phyloP scores from a whole-genome alignment of 1,140 invertebrate genomes.

The Pachyrhynchus sulphureomaculatus region DNA sequence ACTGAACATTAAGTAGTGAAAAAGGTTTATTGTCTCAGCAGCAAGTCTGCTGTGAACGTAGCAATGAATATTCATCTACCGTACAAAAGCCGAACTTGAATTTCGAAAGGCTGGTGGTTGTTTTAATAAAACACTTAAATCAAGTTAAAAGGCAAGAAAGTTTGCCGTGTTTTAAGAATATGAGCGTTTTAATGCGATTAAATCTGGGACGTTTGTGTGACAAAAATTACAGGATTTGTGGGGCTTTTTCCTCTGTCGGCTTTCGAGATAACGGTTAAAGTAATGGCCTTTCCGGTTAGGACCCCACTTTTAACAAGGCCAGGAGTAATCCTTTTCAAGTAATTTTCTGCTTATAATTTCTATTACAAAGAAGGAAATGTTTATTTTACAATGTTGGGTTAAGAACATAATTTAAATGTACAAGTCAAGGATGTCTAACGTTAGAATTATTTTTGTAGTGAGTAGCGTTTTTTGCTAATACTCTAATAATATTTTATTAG shows the following conservation, averaged over 20 bases:
- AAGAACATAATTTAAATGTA: too few relatives aligned
- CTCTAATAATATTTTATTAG: too few relatives aligned
- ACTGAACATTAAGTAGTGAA: constrained; percentile 19
- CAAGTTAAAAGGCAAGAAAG: constrained; percentile 37
- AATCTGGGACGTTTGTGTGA: constrained; percentile 13
- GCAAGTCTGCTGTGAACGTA: constrained; percentile 21
- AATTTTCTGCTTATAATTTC: constrained; percentile 12
- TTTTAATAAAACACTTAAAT: constrained; percentile 43
- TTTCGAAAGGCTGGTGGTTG: constrained; percentile 28
- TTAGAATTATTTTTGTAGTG: too few relatives aligned
- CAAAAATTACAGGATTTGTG: constrained; percentile 16
- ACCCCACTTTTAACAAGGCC: constrained; percentile 2
- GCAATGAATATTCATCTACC: constrained; percentile 37
- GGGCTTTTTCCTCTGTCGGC: constrained; percentile 2
- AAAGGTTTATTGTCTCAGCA: constrained; percentile 17
- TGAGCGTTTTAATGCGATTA: constrained; percentile 31
- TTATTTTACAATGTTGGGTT: too few relatives aligned
- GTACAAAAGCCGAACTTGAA: constrained; percentile 31
- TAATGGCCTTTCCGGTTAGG: constrained; percentile 4
- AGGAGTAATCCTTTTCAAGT: neutral
- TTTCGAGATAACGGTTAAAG: constrained; percentile 12
- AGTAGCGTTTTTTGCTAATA: too few relatives aligned
- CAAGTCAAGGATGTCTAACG: too few relatives aligned
- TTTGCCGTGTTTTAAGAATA: constrained; percentile 31
- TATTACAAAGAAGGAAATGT: neutral